Conservation (phyloP, 2,113 vertebrate species). For the Colossoma macropomum region DNA sequence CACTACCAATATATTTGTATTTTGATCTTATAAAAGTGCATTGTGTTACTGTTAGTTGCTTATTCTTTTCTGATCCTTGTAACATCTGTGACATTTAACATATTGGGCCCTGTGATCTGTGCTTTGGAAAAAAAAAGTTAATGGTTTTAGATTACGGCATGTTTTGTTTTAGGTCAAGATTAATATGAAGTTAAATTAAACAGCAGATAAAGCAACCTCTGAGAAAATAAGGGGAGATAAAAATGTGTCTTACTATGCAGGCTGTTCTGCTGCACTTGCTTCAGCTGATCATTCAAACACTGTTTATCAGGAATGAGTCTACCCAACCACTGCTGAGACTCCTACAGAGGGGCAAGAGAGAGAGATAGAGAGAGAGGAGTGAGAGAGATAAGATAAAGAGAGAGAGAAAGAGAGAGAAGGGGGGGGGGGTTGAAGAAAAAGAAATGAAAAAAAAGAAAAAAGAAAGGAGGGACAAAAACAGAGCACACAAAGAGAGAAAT, state of each 20-base stretch:
- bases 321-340: constrained; percentile 96
- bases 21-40: too few species aligned
- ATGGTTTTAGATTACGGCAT: too few species aligned
- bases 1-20: too few species aligned
- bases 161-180: not conserved
- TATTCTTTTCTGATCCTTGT: too few species aligned
- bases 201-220: not conserved
- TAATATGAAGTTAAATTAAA: not conserved
- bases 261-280: constrained; percentile 96
- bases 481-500: constrained; percentile 23
- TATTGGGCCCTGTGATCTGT: too few species aligned
- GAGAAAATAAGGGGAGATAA: not conserved
- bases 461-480: not conserved
- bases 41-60: too few species aligned
- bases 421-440: not conserved
- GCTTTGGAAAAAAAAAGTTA: too few species aligned
- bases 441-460: not conserved
- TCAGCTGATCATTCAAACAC: constrained; percentile 92
- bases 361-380: not conserved
- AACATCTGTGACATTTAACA: too few species aligned
- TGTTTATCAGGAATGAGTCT: constrained; percentile 97
- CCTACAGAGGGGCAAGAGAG: constrained; percentile 71
- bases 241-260: constrained; percentile 86
- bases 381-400: not conserved
- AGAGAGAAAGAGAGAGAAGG: not conserved